Evolutionary conservation across 2,888 invertebrate species (phyloP), one percentile per base, ranked within the genome.

Genomic region (Cephus spinipes): DNA sequence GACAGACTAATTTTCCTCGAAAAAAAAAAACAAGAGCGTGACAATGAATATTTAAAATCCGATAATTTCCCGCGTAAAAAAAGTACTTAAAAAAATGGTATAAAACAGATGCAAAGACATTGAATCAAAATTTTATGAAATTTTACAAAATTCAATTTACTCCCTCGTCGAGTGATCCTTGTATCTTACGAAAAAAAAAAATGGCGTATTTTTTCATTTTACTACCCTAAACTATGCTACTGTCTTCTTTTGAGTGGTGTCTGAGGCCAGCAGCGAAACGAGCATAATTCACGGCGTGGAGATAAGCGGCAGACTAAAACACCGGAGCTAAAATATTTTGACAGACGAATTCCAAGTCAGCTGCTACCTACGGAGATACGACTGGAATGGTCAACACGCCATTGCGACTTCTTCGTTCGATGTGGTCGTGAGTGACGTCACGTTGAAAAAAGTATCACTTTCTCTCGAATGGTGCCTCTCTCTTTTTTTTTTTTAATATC

Each of bases 331-430:
- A 82, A 82, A 82, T 82, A 82, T 82, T 82, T 82, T 80, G 80
- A 82, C 82, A 76, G 75, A 81, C 82, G 73, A 82, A 82, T 82
- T 82, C 81, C 81, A 79, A 80, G 69, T 77, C 74, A 35, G 35
- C 32, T 32, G 33, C 55, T 73, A 73, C 40, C 79, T 55, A 80
- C 68, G 68, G 77, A 79, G 79, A 79, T 74, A 79, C 79, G 77
- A 31, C 73, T 68, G 69, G 76, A 76, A 77, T 73, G 77, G 79
- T 79, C 71, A 33, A 31, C 71, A 33, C 15, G 12, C 31, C 32
- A 71, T 71, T 33, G 71, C 71, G 23, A 55, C 55, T 55, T 55
- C 9, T 40, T 71, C 71, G 71, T 71, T 23, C 12, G 1, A 31
- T 31, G 32, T 71, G 32, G 71, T 33, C 12, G 32, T 31, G 31